Base-by-base conservation (phyloP, 2,113 vertebrate species). In the Perccottus glenii region DNA sequence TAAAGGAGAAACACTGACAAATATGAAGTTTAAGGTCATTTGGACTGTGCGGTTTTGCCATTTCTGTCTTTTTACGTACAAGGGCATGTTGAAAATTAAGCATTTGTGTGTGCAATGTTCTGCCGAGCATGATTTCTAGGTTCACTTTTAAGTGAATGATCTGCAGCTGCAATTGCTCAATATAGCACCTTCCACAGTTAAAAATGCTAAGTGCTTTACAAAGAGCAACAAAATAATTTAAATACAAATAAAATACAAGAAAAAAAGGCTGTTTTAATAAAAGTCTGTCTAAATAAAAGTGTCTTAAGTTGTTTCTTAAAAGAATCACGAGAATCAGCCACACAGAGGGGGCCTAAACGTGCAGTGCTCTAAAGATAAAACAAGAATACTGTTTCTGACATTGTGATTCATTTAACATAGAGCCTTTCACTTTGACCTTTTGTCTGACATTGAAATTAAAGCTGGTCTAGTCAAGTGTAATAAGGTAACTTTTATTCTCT, bases 401-500 rank as follows among this genome's bases (percentile, higher is more conserved):
- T n/a, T 15, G 72, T 51, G 53, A 49, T 70, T 62, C 14, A 42
- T 63, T 80, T 81, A 71, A 36, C 48, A 53, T 2, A 47, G 44
- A 42, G 47, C 64, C 65, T 60, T 40, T 38, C 40, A 67, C 52
- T 68, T 32, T 1, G 16, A 75, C 69, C 67, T 69, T 75, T 60
- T 71, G 58, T 75, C 77, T 83, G 36, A 68, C 73, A 15, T 56
- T 81, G 80, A 45, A 32, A 64, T 78, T 64, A 51, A 73, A 77
- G 78, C 85, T 83, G 83, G 86, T 86, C 86, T 44, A 32, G 73
- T 64, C 14, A 32, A 47, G 56, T 1, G 42, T 47, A 49, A 48
- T 75, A 80, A 88, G 70, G 70, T 87, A 86, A 82, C 77, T 89
- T 89, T 87, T 38, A 80, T 86, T 86, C 73, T 75, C 44, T 32